phyloP scores from a whole-genome alignment of 1,140 invertebrate species.

The Drosophila bocqueti region DNA sequence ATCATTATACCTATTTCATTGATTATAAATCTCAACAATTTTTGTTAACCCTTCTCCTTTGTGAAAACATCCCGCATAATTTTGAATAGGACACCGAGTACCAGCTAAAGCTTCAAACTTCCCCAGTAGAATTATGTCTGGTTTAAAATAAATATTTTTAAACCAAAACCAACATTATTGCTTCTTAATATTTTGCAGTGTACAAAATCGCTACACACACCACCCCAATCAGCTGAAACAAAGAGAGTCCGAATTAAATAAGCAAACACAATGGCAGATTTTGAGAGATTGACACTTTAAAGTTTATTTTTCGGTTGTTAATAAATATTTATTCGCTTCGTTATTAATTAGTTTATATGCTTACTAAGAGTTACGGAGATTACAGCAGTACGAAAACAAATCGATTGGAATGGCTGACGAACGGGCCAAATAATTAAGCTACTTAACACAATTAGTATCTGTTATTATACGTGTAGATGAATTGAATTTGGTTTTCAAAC shows the following conservation, averaged over 20 bases:
- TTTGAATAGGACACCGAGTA: too few relatives aligned
- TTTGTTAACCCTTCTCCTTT: too few relatives aligned
- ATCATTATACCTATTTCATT: too few relatives aligned
- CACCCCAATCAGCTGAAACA: background rate
- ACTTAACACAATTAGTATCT: constrained; percentile 58
- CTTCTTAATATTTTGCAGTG: background rate
- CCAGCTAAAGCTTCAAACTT: too few relatives aligned
- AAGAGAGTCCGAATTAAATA: background rate
- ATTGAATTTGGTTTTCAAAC: constrained; percentile 69
- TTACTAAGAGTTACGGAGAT: constrained; percentile 56
- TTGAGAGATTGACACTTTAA: constrained; percentile 40
- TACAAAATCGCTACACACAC: background rate
- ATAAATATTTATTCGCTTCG: constrained; percentile 56
- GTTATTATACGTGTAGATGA: constrained; percentile 53
- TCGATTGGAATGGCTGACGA: constrained; percentile 42
- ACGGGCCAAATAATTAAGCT: constrained; percentile 56
- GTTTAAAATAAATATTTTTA: background rate
- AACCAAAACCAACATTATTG: background rate
- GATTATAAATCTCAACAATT: too few relatives aligned
- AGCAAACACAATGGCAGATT: constrained; percentile 2
- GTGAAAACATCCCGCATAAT: too few relatives aligned
- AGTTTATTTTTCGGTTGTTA: constrained; percentile 44
- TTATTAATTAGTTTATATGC: constrained; percentile 52
- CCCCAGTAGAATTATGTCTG: background rate
- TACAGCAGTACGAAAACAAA: constrained; percentile 58